Evolutionary conservation across 2,888 invertebrate species (phyloP), one percentile per base, ranked within the genome.

Genomic region (Opisthograptis luteolata): DNA sequence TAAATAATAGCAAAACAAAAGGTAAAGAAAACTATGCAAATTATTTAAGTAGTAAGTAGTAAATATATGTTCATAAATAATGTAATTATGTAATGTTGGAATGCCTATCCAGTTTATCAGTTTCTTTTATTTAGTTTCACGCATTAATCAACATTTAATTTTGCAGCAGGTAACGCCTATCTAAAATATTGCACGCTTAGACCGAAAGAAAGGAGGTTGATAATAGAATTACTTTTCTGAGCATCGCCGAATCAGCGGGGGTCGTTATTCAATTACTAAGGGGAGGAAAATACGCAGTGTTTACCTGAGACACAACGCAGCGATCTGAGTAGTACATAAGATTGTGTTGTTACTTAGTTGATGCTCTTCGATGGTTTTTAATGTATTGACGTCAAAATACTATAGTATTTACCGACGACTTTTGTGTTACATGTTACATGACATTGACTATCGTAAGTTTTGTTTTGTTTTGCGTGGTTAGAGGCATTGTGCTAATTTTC

Each of bases 181-280:
- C 66, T 63, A 62, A 74, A 72, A 74, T 75, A 73, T 73, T 70
- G 68, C 69, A 72, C 68, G 67, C 66, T 70, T 73, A 60, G 52
- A 64, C 47, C 54, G 48, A 62, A 60, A 63, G 70, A 71, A 69
- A 69, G 66, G 68, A 65, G 74, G 68, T 60, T 67, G 73, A 77
- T 84, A 85, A 85, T 77, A 71, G 65, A 82, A 84, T 85, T 82
- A 84, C 84, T 79, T 81, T 82, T 76, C 68, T 73, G 73, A 81
- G 72, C 79, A 78, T 79, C 79, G 76, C 71, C 70, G 77, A 76
- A 70, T 73, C 77, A 76, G 78, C 77, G 65, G 76, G 81, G 79
- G 78, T 70, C 74, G 76, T 84, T 80, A 85, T 87, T 86, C 84
- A 84, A 86, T 87, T 86, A 87, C 70, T 72, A 70, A n/a, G 74